These are phyloP conservation scores for Conistra vaccinii DNA, from an alignment of 2,888 invertebrate genomes.

Conservation along the genomic window DNA sequence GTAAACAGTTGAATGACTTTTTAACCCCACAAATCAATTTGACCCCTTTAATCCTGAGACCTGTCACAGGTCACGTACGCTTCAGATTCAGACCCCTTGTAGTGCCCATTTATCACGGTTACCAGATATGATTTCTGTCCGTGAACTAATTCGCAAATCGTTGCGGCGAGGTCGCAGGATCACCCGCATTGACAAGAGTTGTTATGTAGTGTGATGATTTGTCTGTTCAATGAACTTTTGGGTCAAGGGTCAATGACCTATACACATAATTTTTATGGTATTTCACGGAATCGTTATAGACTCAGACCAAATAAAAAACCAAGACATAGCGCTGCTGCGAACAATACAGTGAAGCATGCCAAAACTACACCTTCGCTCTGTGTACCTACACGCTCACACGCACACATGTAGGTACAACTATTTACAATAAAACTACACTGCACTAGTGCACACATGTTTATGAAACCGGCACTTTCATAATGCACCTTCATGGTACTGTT, in stretches of 20 bases:
- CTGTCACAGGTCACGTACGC: slow-evolving; percentile 21
- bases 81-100: neutral
- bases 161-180: slow-evolving; percentile 22
- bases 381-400: too few species aligned
- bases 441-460: too few species aligned
- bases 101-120: neutral
- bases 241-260: too few species aligned
- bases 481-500: too few species aligned
- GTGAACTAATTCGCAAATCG: slow-evolving; percentile 63
- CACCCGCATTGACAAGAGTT: slow-evolving; percentile 10
- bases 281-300: neutral
- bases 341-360: too few species aligned
- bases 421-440: too few species aligned
- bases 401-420: too few species aligned
- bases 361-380: too few species aligned
- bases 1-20: neutral
- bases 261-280: neutral
- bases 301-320: too few species aligned
- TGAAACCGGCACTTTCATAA: too few species aligned
- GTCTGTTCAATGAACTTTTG: slow-evolving; percentile 10
- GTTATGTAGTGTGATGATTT: slow-evolving; percentile 14
- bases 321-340: too few species aligned
- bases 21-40: neutral
- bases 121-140: slow-evolving; percentile 17
- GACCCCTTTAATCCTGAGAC: slow-evolving; percentile 7